These are phyloP conservation scores for Volucella inflata DNA, from an alignment of 2,888 invertebrate genomes.

Conservation along the genomic window DNA sequence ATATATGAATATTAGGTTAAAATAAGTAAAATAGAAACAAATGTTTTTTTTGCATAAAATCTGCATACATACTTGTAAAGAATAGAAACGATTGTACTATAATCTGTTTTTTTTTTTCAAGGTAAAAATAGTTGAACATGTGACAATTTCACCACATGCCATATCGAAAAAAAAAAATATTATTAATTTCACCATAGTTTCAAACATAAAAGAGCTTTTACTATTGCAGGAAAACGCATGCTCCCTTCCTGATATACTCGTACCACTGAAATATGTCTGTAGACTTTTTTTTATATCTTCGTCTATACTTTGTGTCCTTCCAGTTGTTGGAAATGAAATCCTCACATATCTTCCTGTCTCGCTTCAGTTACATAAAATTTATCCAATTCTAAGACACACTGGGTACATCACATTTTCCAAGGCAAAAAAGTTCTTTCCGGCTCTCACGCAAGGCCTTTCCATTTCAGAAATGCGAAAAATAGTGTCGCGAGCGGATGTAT, in stretches of 20 bases:
- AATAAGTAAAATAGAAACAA: too few species aligned
- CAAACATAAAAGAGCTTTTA: neutral
- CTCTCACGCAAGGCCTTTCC: slow-evolving; percentile 34
- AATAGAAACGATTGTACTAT: too few species aligned
- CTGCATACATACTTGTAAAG: too few species aligned
- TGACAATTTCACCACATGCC: too few species aligned
- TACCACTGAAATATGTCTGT: neutral
- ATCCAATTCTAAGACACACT: slow-evolving; percentile 15
- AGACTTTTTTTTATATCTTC: neutral
- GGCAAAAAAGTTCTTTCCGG: slow-evolving; percentile 43
- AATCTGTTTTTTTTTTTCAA: too few species aligned
- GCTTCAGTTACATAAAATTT: slow-evolving; percentile 4
- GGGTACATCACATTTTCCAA: slow-evolving; percentile 54
- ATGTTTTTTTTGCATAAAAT: too few species aligned
- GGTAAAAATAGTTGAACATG: too few species aligned
- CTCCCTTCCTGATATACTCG: too few species aligned
- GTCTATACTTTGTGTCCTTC: neutral
- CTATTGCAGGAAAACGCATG: neutral
- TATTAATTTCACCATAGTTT: neutral
- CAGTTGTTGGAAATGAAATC: slow-evolving; percentile 3
- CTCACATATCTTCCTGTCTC: slow-evolving; percentile 7
- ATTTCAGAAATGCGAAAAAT: slow-evolving; percentile 67
- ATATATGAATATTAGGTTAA: too few species aligned
- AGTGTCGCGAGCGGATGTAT: slow-evolving; percentile 48
- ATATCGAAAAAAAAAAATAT: neutral